phyloP scores from a whole-genome alignment of 2,888 invertebrate genomes.

The Aporophyla nigra region DNA sequence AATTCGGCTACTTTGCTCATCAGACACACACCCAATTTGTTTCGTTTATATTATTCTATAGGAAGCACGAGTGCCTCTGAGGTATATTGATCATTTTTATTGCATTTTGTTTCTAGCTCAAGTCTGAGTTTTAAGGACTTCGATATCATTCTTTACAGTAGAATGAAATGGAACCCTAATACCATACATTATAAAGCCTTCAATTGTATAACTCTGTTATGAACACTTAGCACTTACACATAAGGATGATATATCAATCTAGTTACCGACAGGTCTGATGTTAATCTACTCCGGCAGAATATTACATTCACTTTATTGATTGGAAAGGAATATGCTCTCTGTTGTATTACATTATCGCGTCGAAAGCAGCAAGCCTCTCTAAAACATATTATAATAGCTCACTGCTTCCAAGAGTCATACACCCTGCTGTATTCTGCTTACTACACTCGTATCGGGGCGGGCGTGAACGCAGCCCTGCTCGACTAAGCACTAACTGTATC shows the following conservation, averaged over 20 bases:
- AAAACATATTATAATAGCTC: conserved; percentile 89
- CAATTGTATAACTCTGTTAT: conserved; percentile 77
- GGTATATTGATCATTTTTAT: conserved; percentile 83
- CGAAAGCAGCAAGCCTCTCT: conserved; percentile 86
- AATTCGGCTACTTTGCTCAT: conserved; percentile 72
- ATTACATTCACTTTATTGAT: conserved; percentile 73
- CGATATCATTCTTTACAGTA: conserved; percentile 73
- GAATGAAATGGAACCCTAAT: conserved; percentile 75
- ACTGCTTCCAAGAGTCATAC: conserved; percentile 85
- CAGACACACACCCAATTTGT: conserved; percentile 77
- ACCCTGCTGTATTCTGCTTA: conserved; percentile 79
- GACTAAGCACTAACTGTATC: conserved; percentile 77
- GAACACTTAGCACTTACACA: conserved; percentile 79
- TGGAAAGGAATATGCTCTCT: conserved; percentile 83
- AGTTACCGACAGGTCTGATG: conserved; percentile 87
- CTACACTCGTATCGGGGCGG: conserved; percentile 71
- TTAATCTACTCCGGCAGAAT: conserved; percentile 82
- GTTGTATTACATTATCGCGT: conserved; percentile 85
- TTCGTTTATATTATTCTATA: conserved; percentile 80
- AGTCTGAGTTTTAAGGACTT: conserved; percentile 70
- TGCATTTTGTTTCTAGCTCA: conserved; percentile 78
- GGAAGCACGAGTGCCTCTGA: conserved; percentile 87
- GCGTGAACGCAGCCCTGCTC: conserved; percentile 66
- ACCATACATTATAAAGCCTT: conserved; percentile 68
- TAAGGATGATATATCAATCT: conserved; percentile 80